A percentile compares a stretch with the other conserved stretches of the same genome.
These are phyloP conservation scores for Drosophila maculinotata DNA, from an alignment of 2,888 invertebrate genomes.

Conservation along the genomic window DNA sequence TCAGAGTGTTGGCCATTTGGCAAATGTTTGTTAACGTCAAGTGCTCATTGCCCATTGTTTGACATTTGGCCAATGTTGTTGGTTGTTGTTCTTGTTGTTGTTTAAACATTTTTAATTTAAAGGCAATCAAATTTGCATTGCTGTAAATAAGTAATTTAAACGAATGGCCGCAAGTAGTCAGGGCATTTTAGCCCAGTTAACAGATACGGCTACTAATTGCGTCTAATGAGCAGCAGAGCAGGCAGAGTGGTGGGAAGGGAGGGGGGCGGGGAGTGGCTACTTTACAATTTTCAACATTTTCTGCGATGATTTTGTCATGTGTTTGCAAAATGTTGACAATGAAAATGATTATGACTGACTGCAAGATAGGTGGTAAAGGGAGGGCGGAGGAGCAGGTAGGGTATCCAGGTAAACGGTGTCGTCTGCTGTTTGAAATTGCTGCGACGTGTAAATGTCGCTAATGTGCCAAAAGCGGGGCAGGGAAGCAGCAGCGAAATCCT, in stretches of 20 bases:
- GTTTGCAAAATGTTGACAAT: slow-evolving; percentile 77
- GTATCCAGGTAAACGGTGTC: slow-evolving; percentile 61
- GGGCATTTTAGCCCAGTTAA: slow-evolving; percentile 41
- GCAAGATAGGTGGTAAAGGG: slow-evolving; percentile 1
- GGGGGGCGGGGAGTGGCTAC: too few species aligned
- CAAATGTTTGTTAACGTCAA: slow-evolving; percentile 70
- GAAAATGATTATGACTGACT: slow-evolving; percentile 79
- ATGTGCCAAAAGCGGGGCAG: slow-evolving; percentile 53
- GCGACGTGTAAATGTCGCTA: slow-evolving; percentile 79
- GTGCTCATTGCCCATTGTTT: slow-evolving; percentile 68
- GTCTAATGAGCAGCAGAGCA: slow-evolving; percentile 60
- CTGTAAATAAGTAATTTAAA: slow-evolving; percentile 73
- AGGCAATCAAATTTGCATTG: slow-evolving; percentile 75
- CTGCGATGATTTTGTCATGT: slow-evolving; percentile 57
- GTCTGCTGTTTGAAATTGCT: slow-evolving; percentile 79
- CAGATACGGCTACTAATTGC: slow-evolving; percentile 63
- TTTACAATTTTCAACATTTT: slow-evolving; percentile 7
- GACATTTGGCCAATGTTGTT: slow-evolving; percentile 45
- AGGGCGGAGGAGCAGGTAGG: slow-evolving; percentile 7
- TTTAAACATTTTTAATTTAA: slow-evolving; percentile 64
- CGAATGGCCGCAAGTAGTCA: slow-evolving; percentile 47
- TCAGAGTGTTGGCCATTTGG: slow-evolving; percentile 62
- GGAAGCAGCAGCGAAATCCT: slow-evolving; percentile 15
- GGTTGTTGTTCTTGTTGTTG: slow-evolving; percentile 28
- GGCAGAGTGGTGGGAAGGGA: neutral